Evolutionary conservation across 2,888 invertebrate genomes (phyloP).

Genomic region (Drosophila sordidapex): DNA sequence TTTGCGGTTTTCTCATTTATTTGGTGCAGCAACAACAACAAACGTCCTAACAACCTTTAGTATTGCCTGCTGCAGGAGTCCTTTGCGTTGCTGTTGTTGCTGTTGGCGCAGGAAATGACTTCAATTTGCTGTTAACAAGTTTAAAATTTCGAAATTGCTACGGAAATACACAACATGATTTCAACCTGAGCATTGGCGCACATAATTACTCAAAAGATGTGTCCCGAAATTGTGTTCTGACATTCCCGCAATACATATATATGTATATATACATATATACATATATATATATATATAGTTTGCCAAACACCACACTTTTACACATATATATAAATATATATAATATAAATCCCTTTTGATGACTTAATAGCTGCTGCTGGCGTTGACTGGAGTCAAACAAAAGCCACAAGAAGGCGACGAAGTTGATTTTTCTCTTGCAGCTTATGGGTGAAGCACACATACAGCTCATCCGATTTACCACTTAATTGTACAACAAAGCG

Average conservation of each 20-base stretch:
- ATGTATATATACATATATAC: neutral
- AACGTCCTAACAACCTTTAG: slow-evolving; percentile 50
- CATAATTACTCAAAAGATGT: slow-evolving; percentile 75
- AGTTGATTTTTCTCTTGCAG: slow-evolving; percentile 22
- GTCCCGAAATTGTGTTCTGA: slow-evolving; percentile 11
- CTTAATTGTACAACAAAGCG: slow-evolving; percentile 29
- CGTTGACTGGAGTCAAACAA: slow-evolving; percentile 11
- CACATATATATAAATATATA: neutral
- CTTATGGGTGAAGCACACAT: slow-evolving; percentile 13
- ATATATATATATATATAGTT: neutral
- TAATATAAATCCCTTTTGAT: slow-evolving; percentile 18
- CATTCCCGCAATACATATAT: neutral
- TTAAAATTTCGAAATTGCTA: slow-evolving; percentile 79
- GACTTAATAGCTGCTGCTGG: slow-evolving; percentile 32
- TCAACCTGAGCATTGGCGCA: slow-evolving; percentile 70
- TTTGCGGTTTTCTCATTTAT: slow-evolving; percentile 79
- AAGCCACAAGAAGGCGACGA: slow-evolving; percentile 25
- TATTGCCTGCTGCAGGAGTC: slow-evolving; percentile 35
- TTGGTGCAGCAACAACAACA: slow-evolving; percentile 47
- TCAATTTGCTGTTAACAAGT: slow-evolving; percentile 82
- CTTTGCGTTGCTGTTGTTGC: slow-evolving; percentile 28
- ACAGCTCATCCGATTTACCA: slow-evolving; percentile 47
- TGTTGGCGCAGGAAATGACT: slow-evolving; percentile 77
- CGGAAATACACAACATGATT: slow-evolving; percentile 80
- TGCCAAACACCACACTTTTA: no score